Percentiles rank a stretch among this genome's conserved stretches.
These are phyloP conservation scores for Butorides virescens DNA, from an alignment of 2,113 vertebrate genomes.

Conservation along the genomic window DNA sequence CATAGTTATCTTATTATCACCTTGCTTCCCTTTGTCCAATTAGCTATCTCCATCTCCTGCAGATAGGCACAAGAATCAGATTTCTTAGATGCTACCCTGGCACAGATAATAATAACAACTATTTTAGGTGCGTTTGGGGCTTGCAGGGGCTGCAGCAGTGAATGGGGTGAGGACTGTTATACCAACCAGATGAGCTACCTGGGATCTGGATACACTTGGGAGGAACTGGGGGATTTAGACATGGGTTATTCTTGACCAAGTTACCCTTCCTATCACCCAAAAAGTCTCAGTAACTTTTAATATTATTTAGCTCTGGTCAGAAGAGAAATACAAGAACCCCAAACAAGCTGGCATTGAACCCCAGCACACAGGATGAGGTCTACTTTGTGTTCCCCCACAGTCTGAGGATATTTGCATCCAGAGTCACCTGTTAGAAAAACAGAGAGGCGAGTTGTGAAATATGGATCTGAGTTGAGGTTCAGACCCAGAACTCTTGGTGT, in stretches of 20 bases:
- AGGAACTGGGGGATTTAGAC: neutral
- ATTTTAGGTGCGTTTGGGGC: neutral
- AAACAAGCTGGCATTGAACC: neutral
- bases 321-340: neutral
- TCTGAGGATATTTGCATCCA: neutral
- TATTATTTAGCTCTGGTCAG: neutral
- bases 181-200: neutral
- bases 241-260: neutral
- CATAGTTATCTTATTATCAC: neutral
- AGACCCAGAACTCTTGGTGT: neutral
- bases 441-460: neutral
- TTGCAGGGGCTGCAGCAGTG: neutral
- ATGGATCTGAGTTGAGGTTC: neutral
- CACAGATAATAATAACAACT: neutral
- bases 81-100: neutral
- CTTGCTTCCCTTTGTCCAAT: neutral
- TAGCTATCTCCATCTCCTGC: neutral
- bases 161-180: neutral
- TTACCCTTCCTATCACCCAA: neutral
- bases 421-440: neutral
- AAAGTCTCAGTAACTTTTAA: neutral
- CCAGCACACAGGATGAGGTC: neutral
- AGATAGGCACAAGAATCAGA: neutral
- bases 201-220: accelerated
- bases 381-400: neutral